These are phyloP conservation scores for Meteorus sp. DNA, from an alignment of 1,140 invertebrate species.

Conservation along the genomic window DNA sequence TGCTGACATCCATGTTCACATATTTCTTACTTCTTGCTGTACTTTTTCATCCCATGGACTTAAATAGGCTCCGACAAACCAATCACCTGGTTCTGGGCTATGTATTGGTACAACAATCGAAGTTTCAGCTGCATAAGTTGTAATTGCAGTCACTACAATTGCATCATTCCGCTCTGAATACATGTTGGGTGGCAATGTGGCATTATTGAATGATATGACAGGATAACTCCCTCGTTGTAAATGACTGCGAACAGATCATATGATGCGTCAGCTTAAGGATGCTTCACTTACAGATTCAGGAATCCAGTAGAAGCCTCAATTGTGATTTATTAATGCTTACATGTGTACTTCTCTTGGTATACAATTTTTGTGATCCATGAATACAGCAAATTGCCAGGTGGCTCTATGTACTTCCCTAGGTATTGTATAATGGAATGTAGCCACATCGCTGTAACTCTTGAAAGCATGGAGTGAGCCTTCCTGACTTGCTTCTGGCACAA, in stretches of 20 bases:
- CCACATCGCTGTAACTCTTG: conserved; percentile 59
- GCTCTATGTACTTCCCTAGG: conserved; percentile 57
- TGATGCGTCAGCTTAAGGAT: too few species aligned
- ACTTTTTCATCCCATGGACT: conserved; percentile 61
- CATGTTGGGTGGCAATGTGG: conserved; percentile 53
- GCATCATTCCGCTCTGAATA: conserved; percentile 46
- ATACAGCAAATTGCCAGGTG: conserved; percentile 64
- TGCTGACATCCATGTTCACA: neutral
- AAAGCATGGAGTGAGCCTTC: conserved; percentile 59
- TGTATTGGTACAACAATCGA: conserved; percentile 56
- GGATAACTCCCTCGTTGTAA: conserved; percentile 66
- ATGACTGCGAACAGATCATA: conserved; percentile 55
- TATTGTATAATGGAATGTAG: conserved; percentile 61
- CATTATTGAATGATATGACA: conserved; percentile 60
- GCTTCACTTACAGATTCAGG: neutral
- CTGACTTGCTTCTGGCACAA: conserved; percentile 58
- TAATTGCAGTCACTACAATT: conserved; percentile 48
- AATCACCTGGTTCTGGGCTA: conserved; percentile 62
- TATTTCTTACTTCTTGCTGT: conserved; percentile 57
- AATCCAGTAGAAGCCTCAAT: too few species aligned
- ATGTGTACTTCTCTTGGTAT: conserved; percentile 55
- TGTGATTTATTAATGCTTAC: conserved; percentile 42
- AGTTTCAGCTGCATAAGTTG: conserved; percentile 55
- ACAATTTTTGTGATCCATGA: conserved; percentile 58
- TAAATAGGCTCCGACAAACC: conserved; percentile 64